A percentile compares a stretch with the other conserved stretches of the same genome.
These are phyloP conservation scores for Megaceryle alcyon DNA, from an alignment of 2,797 vertebrate genomes.

Conservation along the genomic window DNA sequence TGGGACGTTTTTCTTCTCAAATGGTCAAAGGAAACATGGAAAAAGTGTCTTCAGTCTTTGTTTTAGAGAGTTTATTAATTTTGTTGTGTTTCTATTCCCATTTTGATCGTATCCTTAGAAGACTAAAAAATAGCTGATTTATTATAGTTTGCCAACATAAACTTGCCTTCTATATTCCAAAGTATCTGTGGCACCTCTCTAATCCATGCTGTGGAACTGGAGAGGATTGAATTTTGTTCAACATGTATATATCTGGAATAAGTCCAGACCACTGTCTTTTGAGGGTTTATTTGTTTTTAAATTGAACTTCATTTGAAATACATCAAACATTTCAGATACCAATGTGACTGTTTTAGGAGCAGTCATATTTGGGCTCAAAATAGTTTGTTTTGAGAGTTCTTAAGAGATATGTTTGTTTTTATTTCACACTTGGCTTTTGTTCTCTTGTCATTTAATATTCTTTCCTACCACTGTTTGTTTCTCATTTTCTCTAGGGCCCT, in stretches of 20 bases:
- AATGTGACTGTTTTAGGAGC: slow-evolving; percentile 44
- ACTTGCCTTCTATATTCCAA: background rate
- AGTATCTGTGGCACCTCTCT: background rate
- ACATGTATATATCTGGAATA: slow-evolving; percentile 29
- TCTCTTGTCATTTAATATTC: slow-evolving; percentile 42
- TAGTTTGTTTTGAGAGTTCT: slow-evolving; percentile 48
- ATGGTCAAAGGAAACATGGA: background rate
- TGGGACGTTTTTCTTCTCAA: background rate
- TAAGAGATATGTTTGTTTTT: slow-evolving; percentile 50
- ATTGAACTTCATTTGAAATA: slow-evolving; percentile 56
- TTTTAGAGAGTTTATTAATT: background rate
- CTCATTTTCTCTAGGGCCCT: slow-evolving; percentile 25
- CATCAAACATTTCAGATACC: slow-evolving; percentile 55
- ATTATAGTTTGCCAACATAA: slow-evolving; percentile 18
- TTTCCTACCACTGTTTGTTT: slow-evolving; percentile 37
- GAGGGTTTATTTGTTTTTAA: slow-evolving; percentile 58
- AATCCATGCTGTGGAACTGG: slow-evolving; percentile 11
- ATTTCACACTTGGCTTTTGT: slow-evolving; percentile 57
- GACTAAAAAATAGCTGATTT: background rate
- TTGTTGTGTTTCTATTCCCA: background rate
- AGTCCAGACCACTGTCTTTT: slow-evolving; percentile 34
- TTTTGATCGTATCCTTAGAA: slow-evolving; percentile 13
- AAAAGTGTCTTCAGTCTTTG: background rate
- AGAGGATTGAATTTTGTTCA: slow-evolving; percentile 7
- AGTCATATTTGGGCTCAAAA: slow-evolving; percentile 35